Base-by-base conservation (phyloP, 1,140 invertebrate genomes). In the Drosophila insularis region DNA sequence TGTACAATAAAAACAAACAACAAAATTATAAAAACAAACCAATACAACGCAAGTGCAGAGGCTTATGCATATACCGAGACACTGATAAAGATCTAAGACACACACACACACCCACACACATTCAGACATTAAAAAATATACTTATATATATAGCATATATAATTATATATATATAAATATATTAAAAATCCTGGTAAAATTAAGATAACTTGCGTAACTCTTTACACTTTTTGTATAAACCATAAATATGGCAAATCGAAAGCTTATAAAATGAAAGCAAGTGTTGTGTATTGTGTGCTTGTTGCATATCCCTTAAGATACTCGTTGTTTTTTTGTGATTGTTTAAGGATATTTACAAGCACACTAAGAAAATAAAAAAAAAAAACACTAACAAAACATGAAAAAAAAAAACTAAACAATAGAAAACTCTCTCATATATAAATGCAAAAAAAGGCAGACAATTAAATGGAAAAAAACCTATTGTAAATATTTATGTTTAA, bases 231-330 rank as follows among this genome's bases (percentile, higher is more conserved):
- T 74, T 87, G 79, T 87, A 76, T 75, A 81, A 79, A 80, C 56
- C 54, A 62, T 46, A 81, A 39, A 63, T 54, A 23, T 14, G 37
- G 55, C 17, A 60, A 46, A 55, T 27, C 23, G 23, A 60, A 39
- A 50, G 60, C 74, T 59, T 78, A 63, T 8, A 35, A 65, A 76
- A 50, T 68, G 66, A 61, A 84, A 79, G 68, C 82, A 58, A 65
- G 76, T 89, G 84, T 89, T 89, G 84, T 82, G 84, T 74, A 87
- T 67, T 78, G 63, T 68, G 74, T 70, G 75, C 66, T 72, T 79
- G 61, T 75, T 68, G 75, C 66, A 63, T 77, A 77, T 82, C 62
- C 75, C 63, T 54, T 62, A 71, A 77, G 59, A 74, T 78, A 86
- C 73, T 69, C 67, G 66, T 79, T 78, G 64, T 55, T 78, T 65